phyloP scores from a whole-genome alignment of 2,113 vertebrate genomes.

The Spizaetus ornatus region DNA sequence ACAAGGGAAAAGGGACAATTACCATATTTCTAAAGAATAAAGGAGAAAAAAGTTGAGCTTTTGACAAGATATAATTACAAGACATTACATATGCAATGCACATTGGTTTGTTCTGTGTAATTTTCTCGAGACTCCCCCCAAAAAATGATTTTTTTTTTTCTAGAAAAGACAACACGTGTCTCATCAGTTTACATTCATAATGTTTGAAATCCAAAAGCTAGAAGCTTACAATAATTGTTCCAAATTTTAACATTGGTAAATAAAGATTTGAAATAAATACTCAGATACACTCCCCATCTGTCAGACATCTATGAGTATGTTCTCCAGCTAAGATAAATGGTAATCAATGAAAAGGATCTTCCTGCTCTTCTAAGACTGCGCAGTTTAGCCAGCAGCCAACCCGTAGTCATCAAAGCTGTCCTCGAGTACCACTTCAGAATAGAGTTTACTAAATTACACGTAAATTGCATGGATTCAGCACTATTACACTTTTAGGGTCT shows the following conservation, averaged over 20 bases:
- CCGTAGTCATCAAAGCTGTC: slow-evolving; percentile 56
- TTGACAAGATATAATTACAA: slow-evolving; percentile 77
- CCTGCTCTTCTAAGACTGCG: slow-evolving; percentile 42
- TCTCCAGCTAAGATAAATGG: slow-evolving; percentile 40
- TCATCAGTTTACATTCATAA: slow-evolving; percentile 54
- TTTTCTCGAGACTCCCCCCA: slow-evolving; percentile 40
- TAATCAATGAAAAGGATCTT: slow-evolving; percentile 50
- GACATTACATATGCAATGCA: slow-evolving; percentile 59
- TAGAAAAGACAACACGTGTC: slow-evolving; percentile 29
- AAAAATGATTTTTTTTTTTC: slow-evolving; percentile 20
- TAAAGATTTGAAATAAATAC: slow-evolving; percentile 7
- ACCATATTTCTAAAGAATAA: slow-evolving; percentile 77
- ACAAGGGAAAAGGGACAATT: slow-evolving; percentile 72
- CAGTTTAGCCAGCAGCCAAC: slow-evolving; percentile 53
- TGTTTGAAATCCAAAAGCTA: background rate
- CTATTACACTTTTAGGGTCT: slow-evolving; percentile 50
- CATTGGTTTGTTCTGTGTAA: slow-evolving; percentile 59
- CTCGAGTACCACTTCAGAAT: slow-evolving; percentile 62
- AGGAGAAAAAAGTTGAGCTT: slow-evolving; percentile 62
- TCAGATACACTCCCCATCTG: slow-evolving; percentile 2
- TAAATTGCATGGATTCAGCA: slow-evolving; percentile 59
- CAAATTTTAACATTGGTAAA: slow-evolving; percentile 43
- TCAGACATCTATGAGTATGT: slow-evolving; percentile 19
- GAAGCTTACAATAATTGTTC: slow-evolving; percentile 12
- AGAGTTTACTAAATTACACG: slow-evolving; percentile 58